These are phyloP conservation scores for Drosophila subquinaria DNA, from an alignment of 2,888 invertebrate genomes.

Conservation along the genomic window DNA sequence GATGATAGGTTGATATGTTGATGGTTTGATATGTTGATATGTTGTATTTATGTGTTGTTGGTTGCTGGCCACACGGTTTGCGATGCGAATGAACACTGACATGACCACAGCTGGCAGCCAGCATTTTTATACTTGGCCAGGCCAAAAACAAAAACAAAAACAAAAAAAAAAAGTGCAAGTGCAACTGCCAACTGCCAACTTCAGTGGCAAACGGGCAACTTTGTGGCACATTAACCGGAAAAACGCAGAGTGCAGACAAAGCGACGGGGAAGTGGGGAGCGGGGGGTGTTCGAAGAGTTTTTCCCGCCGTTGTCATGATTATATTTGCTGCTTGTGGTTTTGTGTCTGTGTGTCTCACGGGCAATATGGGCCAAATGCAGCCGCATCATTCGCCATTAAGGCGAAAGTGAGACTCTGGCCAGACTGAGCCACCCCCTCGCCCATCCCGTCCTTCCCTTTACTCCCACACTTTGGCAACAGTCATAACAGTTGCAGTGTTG, in stretches of 20 bases:
- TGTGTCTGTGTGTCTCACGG: constrained; percentile 17
- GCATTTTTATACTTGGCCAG: constrained; percentile 58
- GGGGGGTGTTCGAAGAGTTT: neutral
- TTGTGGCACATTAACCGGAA: constrained; percentile 68
- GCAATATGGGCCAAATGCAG: constrained; percentile 77
- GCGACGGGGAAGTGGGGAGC: constrained; percentile 5
- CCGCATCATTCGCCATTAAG: constrained; percentile 74
- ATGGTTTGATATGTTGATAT: constrained; percentile 1
- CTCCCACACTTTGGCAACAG: constrained; percentile 10
- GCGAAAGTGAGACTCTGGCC: constrained; percentile 61
- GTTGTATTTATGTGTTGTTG: constrained; percentile 5
- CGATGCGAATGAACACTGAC: constrained; percentile 70
- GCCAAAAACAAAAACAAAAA: too few relatives aligned
- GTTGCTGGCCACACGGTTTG: constrained; percentile 38
- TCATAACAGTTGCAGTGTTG: constrained; percentile 22
- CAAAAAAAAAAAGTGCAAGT: constrained; percentile 10
- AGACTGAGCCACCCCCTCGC: neutral
- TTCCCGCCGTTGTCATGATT: constrained; percentile 53
- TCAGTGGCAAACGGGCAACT: constrained; percentile 27
- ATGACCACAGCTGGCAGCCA: constrained; percentile 53
- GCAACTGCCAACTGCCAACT: constrained; percentile 3
- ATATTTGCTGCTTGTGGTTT: constrained; percentile 21
- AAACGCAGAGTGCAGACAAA: constrained; percentile 29
- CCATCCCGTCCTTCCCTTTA: neutral
- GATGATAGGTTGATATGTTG: neutral